Evolutionary conservation across 2,888 invertebrate genomes (phyloP).

Genomic region (Clunio marinus): DNA sequence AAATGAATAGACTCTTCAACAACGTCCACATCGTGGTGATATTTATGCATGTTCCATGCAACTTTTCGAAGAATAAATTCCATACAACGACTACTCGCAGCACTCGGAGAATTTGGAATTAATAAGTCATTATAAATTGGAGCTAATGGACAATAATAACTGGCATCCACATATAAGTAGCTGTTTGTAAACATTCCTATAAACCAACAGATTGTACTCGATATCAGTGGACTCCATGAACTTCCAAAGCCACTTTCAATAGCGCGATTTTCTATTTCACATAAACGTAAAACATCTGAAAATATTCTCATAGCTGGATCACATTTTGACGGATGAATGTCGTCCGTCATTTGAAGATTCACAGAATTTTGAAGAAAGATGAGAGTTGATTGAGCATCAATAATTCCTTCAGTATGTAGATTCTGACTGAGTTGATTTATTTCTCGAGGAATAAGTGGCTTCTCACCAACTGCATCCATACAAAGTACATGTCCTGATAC

Average conservation of each 20-base stretch:
- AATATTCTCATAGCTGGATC: slow-evolving; percentile 55
- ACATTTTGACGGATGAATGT: slow-evolving; percentile 42
- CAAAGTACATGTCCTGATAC: slow-evolving; percentile 65
- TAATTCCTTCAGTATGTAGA: slow-evolving; percentile 44
- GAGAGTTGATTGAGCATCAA: slow-evolving; percentile 14
- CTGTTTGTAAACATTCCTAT: slow-evolving; percentile 61
- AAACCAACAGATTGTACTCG: slow-evolving; percentile 64
- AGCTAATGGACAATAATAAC: slow-evolving; percentile 15
- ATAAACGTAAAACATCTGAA: slow-evolving; percentile 60
- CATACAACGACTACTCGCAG: slow-evolving; percentile 7
- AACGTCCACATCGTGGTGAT: slow-evolving; percentile 46
- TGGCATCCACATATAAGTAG: slow-evolving; percentile 52
- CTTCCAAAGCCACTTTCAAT: slow-evolving; percentile 58
- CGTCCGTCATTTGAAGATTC: background rate
- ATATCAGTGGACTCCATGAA: slow-evolving; percentile 67
- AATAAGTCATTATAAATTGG: slow-evolving; percentile 45
- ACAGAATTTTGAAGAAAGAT: background rate
- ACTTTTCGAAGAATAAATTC: slow-evolving; percentile 16
- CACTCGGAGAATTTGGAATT: background rate
- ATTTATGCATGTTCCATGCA: slow-evolving; percentile 32
- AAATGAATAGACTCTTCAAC: slow-evolving; percentile 61
- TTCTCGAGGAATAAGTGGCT: slow-evolving; percentile 61
- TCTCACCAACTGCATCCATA: slow-evolving; percentile 64
- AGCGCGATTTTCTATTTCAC: slow-evolving; percentile 62
- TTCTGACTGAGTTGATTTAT: slow-evolving; percentile 59